phyloP scores from a whole-genome alignment of 2,888 invertebrate genomes.

The Campoplex nolae region DNA sequence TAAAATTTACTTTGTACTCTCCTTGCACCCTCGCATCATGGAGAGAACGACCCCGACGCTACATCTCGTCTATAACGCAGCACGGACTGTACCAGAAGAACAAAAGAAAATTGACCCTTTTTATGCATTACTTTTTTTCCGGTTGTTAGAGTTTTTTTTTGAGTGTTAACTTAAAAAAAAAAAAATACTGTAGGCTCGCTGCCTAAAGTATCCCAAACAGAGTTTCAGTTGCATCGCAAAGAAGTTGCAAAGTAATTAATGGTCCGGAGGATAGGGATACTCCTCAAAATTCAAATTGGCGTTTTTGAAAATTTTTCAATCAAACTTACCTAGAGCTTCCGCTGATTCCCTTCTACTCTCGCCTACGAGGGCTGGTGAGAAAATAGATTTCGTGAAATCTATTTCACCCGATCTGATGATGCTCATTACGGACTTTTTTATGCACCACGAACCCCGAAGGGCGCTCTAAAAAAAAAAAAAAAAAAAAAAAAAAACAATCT shows the following conservation, averaged over 20 bases:
- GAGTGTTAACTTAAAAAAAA: no score
- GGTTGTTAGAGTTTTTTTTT: neutral
- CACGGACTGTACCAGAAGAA: constrained; percentile 66
- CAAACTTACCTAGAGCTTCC: constrained; percentile 75
- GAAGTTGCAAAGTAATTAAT: no score
- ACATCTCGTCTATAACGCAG: constrained; percentile 76
- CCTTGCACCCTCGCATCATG: constrained; percentile 72
- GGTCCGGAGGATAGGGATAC: no score
- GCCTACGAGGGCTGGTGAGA: constrained; percentile 35
- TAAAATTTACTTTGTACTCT: constrained; percentile 61
- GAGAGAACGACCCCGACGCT: constrained; percentile 75
- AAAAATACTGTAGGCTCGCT: no score
- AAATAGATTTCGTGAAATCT: constrained; percentile 69
- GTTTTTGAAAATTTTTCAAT: neutral
- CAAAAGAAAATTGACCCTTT: neutral
- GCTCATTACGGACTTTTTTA: constrained; percentile 80
- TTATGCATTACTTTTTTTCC: neutral
- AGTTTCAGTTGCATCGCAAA: no score
- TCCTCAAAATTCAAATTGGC: neutral
- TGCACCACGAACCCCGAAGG: constrained; percentile 82
- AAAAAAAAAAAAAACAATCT: constrained; percentile 28
- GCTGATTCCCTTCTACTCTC: constrained; percentile 71
- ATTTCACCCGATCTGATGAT: constrained; percentile 76
- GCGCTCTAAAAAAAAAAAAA: constrained; percentile 82
- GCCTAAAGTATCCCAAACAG: neutral